Base-by-base conservation (phyloP, 2,797 vertebrate genomes). In the Linurgus olivaceus region DNA sequence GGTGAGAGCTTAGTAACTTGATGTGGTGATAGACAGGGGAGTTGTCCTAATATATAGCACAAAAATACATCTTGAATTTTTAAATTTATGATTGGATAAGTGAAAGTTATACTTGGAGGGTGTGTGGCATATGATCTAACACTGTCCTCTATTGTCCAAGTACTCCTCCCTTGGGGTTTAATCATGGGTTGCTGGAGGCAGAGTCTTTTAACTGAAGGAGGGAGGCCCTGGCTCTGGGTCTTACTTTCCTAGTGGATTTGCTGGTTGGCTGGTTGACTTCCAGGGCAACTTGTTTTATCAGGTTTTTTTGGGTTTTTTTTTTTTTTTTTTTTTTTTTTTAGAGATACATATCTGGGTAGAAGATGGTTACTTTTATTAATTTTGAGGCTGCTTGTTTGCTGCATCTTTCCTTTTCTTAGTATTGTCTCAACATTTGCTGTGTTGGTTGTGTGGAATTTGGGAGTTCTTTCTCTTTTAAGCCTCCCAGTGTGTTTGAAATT, bases 201-300 rank as follows among this genome's bases (percentile, higher is more conserved):
- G 79, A 80, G 55, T 7, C 90, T 95, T 92, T 85, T 57, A 59
- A 20, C 37, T 67, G 57, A 45, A 70, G 31, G 63, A 74, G 16
- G 38, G 70, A 88, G 48, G 67, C 37, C 71, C 9, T 24, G 40
- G 61, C 55, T 88, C 62, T 83, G 42, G 23, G 40, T 92, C 58
- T 73, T 86, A 48, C 77, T 93, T 90, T 94, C 47, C 58, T 48
- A 31, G 59, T 81, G 51, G 59, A 84, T 88, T 89, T 90, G 57
- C 57, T 88, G 74, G 62, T 70, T 87, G 77, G 57, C 57, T 88
- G 74, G 62, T 70, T 87, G 77, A 33, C 63, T 93, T 93, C 72
- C 66, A 91, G 62, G 28, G 44, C 31, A 87, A 38, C 83, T 95
- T 94, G 73, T 86, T 93, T 86, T 81, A 66, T 95, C 40, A 44